These are phyloP conservation scores for Dicyema japonicum DNA, from an alignment of 1,140 invertebrate species.

Conservation along the genomic window DNA sequence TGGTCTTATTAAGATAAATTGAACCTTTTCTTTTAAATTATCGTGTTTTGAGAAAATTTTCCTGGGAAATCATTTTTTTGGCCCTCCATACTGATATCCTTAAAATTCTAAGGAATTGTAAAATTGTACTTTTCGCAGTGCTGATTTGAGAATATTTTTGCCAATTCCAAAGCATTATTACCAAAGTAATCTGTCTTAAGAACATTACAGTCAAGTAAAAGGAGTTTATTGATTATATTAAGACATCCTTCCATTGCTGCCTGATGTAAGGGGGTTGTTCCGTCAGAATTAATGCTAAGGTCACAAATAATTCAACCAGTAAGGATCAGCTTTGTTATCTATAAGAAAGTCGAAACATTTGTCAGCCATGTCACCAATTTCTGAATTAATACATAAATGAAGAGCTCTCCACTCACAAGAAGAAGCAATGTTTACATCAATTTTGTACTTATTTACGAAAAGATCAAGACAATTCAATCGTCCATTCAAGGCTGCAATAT, in stretches of 20 bases:
- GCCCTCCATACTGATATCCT: no score
- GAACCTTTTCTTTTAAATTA: no score
- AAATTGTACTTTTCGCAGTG: no score
- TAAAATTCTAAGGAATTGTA: no score
- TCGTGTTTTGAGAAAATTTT: no score
- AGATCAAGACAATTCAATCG: conserved; percentile 15
- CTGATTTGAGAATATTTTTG: no score
- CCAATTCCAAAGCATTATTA: no score
- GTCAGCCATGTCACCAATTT: conserved; percentile 13
- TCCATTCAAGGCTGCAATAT: conserved; percentile 16
- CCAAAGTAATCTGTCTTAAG: no score
- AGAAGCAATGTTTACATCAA: conserved; percentile 14
- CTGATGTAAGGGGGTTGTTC: conserved; percentile 17
- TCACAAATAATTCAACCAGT: conserved; percentile 2
- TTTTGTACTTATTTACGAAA: conserved; percentile 14
- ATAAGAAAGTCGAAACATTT: conserved; percentile 13
- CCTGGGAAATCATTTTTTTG: no score
- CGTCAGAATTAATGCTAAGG: conserved; percentile 14
- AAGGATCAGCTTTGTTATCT: conserved; percentile 12
- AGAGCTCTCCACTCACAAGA: conserved; percentile 15
- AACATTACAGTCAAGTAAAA: no score
- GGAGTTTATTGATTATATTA: no score
- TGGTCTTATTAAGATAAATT: no score
- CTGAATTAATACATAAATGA: conserved; percentile 16
- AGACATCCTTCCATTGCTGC: conserved; percentile 16